Percentiles rank a stretch among this genome's conserved stretches.
These are phyloP conservation scores for Crypturellus tataupa DNA, from an alignment of 2,797 vertebrate genomes.

Conservation along the genomic window DNA sequence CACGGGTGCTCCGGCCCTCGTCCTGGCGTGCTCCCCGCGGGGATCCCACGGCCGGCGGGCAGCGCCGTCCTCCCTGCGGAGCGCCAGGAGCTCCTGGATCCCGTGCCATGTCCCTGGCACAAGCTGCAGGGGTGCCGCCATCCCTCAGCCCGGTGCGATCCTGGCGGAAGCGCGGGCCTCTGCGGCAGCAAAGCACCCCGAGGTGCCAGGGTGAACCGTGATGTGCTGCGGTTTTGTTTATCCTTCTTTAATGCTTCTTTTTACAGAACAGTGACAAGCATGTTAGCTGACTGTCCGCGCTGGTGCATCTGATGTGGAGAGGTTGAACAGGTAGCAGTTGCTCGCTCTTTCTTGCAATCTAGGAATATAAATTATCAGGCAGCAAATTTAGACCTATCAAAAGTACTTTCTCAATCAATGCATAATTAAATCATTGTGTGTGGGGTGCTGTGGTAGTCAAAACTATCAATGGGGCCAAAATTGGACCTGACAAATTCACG, in stretches of 20 bases:
- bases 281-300: background rate
- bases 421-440: background rate
- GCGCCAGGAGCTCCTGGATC: background rate
- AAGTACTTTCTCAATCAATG: background rate
- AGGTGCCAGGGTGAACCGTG: background rate
- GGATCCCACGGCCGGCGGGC: background rate
- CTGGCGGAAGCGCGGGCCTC: background rate
- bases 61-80: background rate
- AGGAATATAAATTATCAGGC: background rate
- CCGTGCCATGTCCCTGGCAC: no score
- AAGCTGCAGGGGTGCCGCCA: no score
- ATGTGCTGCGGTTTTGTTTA: background rate
- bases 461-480: background rate
- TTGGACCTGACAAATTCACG: background rate
- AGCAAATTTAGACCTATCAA: background rate
- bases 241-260: background rate
- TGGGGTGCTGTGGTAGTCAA: background rate
- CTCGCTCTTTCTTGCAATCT: background rate
- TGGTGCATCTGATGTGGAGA: background rate
- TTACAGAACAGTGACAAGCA: background rate
- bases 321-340: background rate
- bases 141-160: background rate
- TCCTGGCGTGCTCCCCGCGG: no score
- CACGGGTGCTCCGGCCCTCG: background rate
- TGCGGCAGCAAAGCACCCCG: background rate